These are phyloP conservation scores for Catagonus wagneri DNA, from an alignment of 2,113 vertebrate species.

Conservation along the genomic window DNA sequence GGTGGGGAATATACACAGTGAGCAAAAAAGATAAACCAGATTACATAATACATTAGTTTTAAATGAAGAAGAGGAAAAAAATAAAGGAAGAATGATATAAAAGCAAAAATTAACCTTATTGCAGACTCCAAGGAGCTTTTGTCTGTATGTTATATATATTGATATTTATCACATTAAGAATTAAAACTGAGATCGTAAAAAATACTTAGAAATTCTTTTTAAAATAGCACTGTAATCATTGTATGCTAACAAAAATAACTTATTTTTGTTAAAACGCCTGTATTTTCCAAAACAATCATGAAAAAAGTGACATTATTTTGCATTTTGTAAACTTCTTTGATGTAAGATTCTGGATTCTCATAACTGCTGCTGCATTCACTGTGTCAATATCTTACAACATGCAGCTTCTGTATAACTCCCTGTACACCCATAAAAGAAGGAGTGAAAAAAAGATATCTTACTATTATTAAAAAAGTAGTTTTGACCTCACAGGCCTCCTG, in stretches of 20 bases:
- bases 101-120: neutral
- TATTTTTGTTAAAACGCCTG: neutral
- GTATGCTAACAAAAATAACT: neutral
- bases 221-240: neutral
- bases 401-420: neutral
- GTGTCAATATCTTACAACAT: neutral
- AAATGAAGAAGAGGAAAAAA: neutral
- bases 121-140: neutral
- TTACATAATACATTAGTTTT: neutral
- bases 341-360: neutral
- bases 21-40: neutral
- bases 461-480: neutral
- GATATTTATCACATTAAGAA: neutral
- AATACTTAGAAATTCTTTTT: neutral
- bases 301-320: neutral
- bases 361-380: neutral
- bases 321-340: neutral
- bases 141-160: neutral
- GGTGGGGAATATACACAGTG: neutral
- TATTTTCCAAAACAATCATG: neutral
- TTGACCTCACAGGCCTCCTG: neutral
- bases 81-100: neutral
- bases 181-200: neutral
- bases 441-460: neutral
- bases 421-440: neutral